Evolutionary conservation across 2,113 vertebrate species (phyloP), one percentile per base, ranked within the genome.

Genomic region (Thamnophis sirtalis): DNA sequence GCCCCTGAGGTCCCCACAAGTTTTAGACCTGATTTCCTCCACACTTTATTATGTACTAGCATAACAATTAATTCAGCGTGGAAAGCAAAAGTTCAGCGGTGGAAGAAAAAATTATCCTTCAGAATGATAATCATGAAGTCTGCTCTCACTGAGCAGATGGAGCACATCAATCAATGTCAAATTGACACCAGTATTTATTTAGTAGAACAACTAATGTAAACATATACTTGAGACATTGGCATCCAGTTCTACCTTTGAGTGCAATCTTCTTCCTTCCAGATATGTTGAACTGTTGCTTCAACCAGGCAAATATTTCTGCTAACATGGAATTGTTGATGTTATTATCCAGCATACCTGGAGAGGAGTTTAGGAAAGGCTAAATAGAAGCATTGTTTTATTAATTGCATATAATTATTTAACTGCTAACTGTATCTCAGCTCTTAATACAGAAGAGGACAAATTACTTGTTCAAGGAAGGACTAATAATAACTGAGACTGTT

Each of bases 61-160:
- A 73, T 86, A 89, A 28, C 93, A 91, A 94, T 91, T 91, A 84
- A 21, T 93, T 95, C 55, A 94, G 60, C 50, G 85, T 90, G 0
- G 0, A 88, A 90, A 84, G n/a, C n/a, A 48, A 87, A 87, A 94
- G 90, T 28, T 84, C 86, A 92, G 0, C 90, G 84, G 84, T 84
- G 92, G 86, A 94, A 90, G 56, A 92, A n/a, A 84, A 49, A 94
- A 92, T 68, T 1, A 0, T 84, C 38, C 24, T 68, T 87, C 28
- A 91, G 93, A 96, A 92, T 54, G 90, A 54, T 80, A 91, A 93
- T 88, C 19, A n/a, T 9, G 6, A 51, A 53, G 88, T 91, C 24
- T 91, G 49, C 38, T 90, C 1, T 85, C 91, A 87, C 9, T 93
- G 86, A 92, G 0, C 93, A 91, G 54, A 54, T 87, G 48, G 28